Percentiles rank a stretch among this genome's conserved stretches.
These are phyloP conservation scores for Solenodon paradoxus DNA, from an alignment of 2,113 vertebrate genomes.

Conservation along the genomic window DNA sequence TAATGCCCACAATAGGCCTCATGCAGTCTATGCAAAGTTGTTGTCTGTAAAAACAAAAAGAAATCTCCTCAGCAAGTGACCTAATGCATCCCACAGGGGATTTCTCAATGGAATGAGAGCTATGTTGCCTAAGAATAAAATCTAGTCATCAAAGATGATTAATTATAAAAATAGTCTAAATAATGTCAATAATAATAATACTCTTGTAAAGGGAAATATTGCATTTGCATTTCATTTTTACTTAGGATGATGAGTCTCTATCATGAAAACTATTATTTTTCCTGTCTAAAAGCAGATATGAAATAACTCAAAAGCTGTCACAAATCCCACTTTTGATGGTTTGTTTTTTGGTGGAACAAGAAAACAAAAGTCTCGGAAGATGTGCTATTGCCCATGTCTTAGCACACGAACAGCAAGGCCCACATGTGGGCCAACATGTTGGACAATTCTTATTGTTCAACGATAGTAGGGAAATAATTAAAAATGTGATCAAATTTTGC, in stretches of 20 bases:
- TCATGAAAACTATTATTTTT: conserved; percentile 62
- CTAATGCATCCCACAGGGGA: not conserved
- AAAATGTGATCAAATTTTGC: not conserved
- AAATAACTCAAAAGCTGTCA: conserved; percentile 19
- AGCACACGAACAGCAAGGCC: not conserved
- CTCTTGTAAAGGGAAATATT: conserved; percentile 16
- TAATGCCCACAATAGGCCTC: conserved; percentile 2
- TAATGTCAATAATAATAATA: conserved; percentile 30
- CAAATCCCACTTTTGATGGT: not conserved
- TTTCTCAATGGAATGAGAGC: conserved; percentile 5
- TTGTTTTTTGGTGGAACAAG: not conserved
- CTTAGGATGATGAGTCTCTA: conserved; percentile 14
- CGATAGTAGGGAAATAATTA: not conserved
- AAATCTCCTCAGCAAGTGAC: not conserved
- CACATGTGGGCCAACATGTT: no score
- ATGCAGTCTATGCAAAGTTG: not conserved
- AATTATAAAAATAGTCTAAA: conserved; percentile 44
- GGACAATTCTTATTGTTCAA: no score
- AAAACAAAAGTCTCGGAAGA: not conserved
- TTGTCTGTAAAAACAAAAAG: not conserved
- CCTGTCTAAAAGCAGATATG: conserved; percentile 43
- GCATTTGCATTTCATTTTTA: conserved; percentile 29
- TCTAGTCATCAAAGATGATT: conserved; percentile 29
- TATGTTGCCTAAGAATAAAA: not conserved
- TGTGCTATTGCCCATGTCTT: not conserved